Evolutionary conservation across 1,140 invertebrate genomes (phyloP), one percentile per base, ranked within the genome.

Genomic region (Aphidius ervi): DNA sequence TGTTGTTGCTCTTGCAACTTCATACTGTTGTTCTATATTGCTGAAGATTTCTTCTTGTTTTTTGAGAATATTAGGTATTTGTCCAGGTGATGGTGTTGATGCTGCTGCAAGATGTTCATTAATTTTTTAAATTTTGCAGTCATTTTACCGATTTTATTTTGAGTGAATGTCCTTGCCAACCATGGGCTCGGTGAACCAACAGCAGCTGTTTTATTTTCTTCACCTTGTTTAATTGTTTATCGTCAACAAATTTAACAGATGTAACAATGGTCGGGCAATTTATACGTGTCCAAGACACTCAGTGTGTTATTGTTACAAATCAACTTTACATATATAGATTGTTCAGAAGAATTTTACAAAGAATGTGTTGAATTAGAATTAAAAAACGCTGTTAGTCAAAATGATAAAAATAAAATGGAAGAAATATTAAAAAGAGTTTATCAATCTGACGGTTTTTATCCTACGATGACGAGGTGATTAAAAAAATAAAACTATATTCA

Each of bases 1-100:
- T 0, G 95, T 97, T 9, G 93, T 90, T 59, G 93, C 91, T 52
- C 95, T 80, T 3, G 95, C 95, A 50, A 94, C 92, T 78, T 96
- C 93, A 73, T 98, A 98, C 73, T 98, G 94, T 65, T 92, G 88
- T 70, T 97, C 94, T 85, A 98, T 90, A 46, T 89, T 88, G 56
- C 86, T 85, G 74, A 97, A 97, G 79, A 97, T 86, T 77, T 95
- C 93, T 70, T 94, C 90, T 70, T 95, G 93, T 70, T 93, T 92
- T 67, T 90, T 88, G 16, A 89, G 74, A 9, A 87, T 85, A 64
- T 90, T 87, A 0, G 75, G 78, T 16, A 78, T 82, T 2, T 77
- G 50, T 45, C 78, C 72, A 4, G 74, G 66, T 37, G 79, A 50
- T 37, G 71, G 69, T 2, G 66, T 7, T 0, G 53, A 9, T 0